Evolutionary conservation across 1,140 invertebrate genomes (phyloP).

Genomic region (Drosophila nigrodunni): DNA sequence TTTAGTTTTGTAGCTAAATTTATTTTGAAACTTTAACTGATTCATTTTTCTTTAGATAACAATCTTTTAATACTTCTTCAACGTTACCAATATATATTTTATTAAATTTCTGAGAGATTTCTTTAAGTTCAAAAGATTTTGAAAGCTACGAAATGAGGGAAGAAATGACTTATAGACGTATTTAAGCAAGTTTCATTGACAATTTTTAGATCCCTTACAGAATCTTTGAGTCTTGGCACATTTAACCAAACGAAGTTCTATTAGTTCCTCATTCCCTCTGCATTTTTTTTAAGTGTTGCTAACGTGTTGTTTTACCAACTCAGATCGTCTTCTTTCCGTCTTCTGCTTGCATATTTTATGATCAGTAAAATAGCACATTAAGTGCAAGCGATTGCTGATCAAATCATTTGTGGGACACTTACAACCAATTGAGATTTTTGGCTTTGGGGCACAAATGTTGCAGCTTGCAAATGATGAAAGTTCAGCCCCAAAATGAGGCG

Average conservation of each 20-base stretch:
- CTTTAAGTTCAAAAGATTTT: neutral
- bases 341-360: conserved; percentile 12
- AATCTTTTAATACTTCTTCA: no score
- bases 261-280: no score
- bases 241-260: no score
- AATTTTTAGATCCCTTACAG: neutral
- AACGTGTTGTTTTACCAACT: neutral
- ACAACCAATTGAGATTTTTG: conserved; percentile 32
- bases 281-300: neutral
- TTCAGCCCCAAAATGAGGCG: conserved; percentile 2
- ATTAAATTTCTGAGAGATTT: no score
- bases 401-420: conserved; percentile 37
- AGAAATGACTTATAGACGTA: neutral
- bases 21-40: no score
- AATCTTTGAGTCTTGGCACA: no score
- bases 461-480: conserved; percentile 5
- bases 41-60: no score
- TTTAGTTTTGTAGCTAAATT: no score
- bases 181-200: neutral
- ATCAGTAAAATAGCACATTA: conserved; percentile 10
- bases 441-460: conserved; percentile 20
- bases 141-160: no score
- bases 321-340: neutral
- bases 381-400: neutral
- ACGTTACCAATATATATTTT: no score